phyloP scores from a whole-genome alignment of 2,888 invertebrate genomes.

The Parnassius apollo region DNA sequence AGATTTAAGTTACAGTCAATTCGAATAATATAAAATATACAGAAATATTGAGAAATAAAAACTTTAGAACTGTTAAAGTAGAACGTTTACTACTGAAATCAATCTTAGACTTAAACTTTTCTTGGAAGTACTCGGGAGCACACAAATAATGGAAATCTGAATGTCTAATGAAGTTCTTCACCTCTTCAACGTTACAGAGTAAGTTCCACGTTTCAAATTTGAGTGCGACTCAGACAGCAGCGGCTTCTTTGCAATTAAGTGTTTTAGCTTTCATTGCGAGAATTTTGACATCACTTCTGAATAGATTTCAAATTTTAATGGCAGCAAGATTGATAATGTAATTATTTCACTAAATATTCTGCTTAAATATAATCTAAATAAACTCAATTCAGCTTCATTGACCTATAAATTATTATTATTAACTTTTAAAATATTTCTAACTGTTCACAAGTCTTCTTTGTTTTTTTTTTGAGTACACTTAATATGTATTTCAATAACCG shows the following conservation, averaged over 20 bases:
- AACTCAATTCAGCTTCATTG: too few relatives aligned
- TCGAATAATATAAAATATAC: too few relatives aligned
- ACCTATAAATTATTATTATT: too few relatives aligned
- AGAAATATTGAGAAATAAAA: background rate
- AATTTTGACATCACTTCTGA: slow-evolving; percentile 57
- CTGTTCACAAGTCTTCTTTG: too few relatives aligned
- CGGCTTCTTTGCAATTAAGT: slow-evolving; percentile 57
- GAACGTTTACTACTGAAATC: slow-evolving; percentile 46
- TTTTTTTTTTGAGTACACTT: too few relatives aligned
- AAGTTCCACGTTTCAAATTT: slow-evolving; percentile 42
- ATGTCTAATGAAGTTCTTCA: slow-evolving; percentile 57
- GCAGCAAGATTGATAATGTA: slow-evolving; percentile 30
- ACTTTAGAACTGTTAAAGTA: slow-evolving; percentile 40
- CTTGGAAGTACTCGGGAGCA: slow-evolving; percentile 36
- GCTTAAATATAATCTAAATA: background rate
- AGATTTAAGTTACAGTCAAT: too few relatives aligned
- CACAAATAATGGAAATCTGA: slow-evolving; percentile 56
- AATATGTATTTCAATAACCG: too few relatives aligned
- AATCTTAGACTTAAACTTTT: slow-evolving; percentile 51
- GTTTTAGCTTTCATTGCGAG: slow-evolving; percentile 59
- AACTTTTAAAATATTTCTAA: too few relatives aligned
- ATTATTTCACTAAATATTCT: background rate
- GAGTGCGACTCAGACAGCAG: slow-evolving; percentile 43
- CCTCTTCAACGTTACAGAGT: slow-evolving; percentile 30
- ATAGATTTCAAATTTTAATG: slow-evolving; percentile 43